These are phyloP conservation scores for Macheiramphus alcinus DNA, from an alignment of 2,113 vertebrate genomes.

Conservation along the genomic window DNA sequence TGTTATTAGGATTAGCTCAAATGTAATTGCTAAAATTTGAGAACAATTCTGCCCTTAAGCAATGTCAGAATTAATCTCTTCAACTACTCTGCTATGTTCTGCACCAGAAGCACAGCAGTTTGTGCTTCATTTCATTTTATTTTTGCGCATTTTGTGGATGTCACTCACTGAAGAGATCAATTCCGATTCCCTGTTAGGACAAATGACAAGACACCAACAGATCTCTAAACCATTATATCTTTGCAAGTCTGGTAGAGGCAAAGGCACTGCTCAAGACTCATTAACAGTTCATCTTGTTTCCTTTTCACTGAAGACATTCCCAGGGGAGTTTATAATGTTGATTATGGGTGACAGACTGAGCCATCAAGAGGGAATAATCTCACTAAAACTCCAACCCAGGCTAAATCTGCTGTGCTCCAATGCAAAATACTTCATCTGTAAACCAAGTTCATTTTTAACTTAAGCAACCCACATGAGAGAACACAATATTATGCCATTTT, in stretches of 20 bases:
- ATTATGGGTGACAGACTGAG: background rate
- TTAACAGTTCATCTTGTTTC: background rate
- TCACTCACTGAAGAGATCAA: background rate
- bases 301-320: background rate
- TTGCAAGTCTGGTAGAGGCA: background rate
- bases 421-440: background rate
- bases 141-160: background rate
- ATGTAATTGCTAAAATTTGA: background rate
- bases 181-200: background rate
- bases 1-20: background rate
- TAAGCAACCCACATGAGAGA: background rate
- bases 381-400: background rate
- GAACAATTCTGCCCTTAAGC: background rate
- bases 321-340: background rate
- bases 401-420: background rate
- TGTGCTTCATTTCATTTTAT: background rate
- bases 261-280: background rate
- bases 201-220: background rate
- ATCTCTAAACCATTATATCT: background rate
- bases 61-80: conserved; percentile 25
- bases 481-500: background rate
- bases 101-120: background rate
- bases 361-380: background rate
- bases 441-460: background rate
- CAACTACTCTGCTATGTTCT: background rate